Conservation (phyloP, 2,888 invertebrate species). For the Diploptera punctata region DNA sequence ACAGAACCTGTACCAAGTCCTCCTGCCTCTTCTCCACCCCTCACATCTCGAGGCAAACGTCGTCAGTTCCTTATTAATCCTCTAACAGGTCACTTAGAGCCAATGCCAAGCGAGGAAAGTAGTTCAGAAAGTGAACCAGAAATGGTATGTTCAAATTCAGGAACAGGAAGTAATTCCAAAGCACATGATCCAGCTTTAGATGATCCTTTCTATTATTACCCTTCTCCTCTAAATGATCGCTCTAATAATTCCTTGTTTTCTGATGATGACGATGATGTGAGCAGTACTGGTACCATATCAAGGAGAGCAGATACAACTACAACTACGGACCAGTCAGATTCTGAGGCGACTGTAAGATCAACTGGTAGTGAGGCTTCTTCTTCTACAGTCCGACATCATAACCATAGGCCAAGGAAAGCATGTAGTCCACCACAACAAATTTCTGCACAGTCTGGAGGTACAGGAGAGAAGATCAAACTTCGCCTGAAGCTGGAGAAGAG, state of each 20-base stretch:
- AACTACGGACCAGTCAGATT: constrained; percentile 62
- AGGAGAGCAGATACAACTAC: constrained; percentile 58
- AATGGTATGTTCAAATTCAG: constrained; percentile 52
- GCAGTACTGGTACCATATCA: constrained; percentile 49
- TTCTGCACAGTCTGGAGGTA: constrained; percentile 50
- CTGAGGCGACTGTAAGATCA: constrained; percentile 61
- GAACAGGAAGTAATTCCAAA: constrained; percentile 53
- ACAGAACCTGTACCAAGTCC: constrained; percentile 30
- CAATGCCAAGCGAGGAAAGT: constrained; percentile 70
- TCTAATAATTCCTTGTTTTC: constrained; percentile 62
- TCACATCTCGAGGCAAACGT: constrained; percentile 61
- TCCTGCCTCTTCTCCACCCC: constrained; percentile 45
- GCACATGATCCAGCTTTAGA: constrained; percentile 51
- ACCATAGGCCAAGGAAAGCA: constrained; percentile 36
- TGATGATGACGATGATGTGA: constrained; percentile 63
- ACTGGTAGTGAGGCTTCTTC: constrained; percentile 59
- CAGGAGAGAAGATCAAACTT: constrained; percentile 77
- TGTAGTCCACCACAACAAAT: constrained; percentile 49
- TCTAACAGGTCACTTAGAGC: constrained; percentile 82
- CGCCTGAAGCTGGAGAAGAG: constrained; percentile 83
- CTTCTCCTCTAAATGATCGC: constrained; percentile 56
- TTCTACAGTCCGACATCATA: constrained; percentile 38
- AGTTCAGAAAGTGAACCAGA: constrained; percentile 66
- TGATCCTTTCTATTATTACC: constrained; percentile 57
- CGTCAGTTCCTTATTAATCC: constrained; percentile 90